Base-by-base conservation (phyloP, 2,797 vertebrate species). In the Gephyroberyx darwinii region DNA sequence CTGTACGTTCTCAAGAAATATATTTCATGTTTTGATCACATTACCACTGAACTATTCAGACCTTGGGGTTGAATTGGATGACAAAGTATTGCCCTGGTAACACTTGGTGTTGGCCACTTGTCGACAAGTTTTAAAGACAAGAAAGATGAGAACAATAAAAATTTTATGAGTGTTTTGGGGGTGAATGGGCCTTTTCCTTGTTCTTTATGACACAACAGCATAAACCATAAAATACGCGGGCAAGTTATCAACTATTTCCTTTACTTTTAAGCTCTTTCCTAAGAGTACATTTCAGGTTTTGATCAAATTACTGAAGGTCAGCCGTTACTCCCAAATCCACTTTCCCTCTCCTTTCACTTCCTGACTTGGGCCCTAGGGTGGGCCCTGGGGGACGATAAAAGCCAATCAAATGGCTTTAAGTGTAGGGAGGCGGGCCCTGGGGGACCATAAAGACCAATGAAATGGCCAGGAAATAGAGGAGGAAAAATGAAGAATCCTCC, bases 331-430 rank as follows among this genome's bases (percentile, higher is more conserved):
- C 39, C 51, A 78, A 74, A 87, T 81, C 65, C 77, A 87, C 75
- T 85, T 77, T 62, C 82, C 56, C 35, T 74, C 39, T 68, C 41
- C 75, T 51, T 39, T 60, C 55, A 70, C 75, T 70, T 81, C 77
- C 71, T 75, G 75, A 19, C 47, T 39, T 8, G 6, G 43, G 64
- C 57, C 75, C 41, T 51, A 30, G 30, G 50, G 68, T 58, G 33
- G 64, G 8, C 80, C 84, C 48, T 63, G 9, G 58, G 76, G 65
- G 63, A 57, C 20, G 55, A 78, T 87, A 77, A 82, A 84, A 78
- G 78, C 65, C 75, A 82, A 83, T 81, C 77, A 78, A 71, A 68
- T 80, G 33, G 65, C 77, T 78, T 70, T 80, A 82, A 81, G 71
- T 75, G 75, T 54, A 53, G 41, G 45, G 45, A 64, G 60, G 71